Base-by-base conservation (phyloP, 1,140 invertebrate genomes). In the Drosophila seguyi region DNA sequence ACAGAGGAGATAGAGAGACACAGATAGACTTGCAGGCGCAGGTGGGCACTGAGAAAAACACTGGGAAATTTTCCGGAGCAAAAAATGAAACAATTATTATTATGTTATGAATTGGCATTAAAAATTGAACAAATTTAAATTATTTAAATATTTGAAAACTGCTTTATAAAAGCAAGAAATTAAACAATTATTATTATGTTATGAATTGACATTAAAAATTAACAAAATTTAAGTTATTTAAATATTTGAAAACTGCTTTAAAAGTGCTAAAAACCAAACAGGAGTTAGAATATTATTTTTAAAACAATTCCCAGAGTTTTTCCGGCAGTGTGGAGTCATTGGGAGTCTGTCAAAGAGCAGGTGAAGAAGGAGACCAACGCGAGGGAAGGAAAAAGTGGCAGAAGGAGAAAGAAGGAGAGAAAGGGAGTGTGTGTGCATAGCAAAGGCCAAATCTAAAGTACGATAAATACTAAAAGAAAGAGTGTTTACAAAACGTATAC, bases 381-480 rank as follows among this genome's bases (percentile, higher is more conserved):
- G 27, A 55, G 16, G n/a, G 16, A 55, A 44, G 41, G 47, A 8
- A 25, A 5, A 20, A 25, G 11, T 31, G 29, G 18, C 3, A 31
- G 11, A 18, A 47, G n/a, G n/a, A 11, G 14, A 1, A 25, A 20
- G 34, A 25, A 18, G 6, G 31, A 10, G 65, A 52, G 48, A 22
- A 7, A 38, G 73, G 56, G 56, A 63, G 59, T n/a, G 25, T 63
- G 60, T 69, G 53, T 47, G 72, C 62, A 69, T 20, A 47, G 75
- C 79, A 82, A 67, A 71, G 84, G 84, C 84, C 84, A 87, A 87
- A 87, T 87, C 84, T 88, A 62, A 82, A 83, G 66, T 79, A 87
- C 77, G 75, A 86, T 85, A 84, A 81, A 84, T 77, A 60, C 61
- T 56, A 73, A 71, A 34, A 47, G 22, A 36, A 58, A 71, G n/a